Percentiles rank a stretch among this genome's conserved stretches.
phyloP scores from a whole-genome alignment of 35 echinoderm and acorn worm genomes.

The Apostichopus japonicus region DNA sequence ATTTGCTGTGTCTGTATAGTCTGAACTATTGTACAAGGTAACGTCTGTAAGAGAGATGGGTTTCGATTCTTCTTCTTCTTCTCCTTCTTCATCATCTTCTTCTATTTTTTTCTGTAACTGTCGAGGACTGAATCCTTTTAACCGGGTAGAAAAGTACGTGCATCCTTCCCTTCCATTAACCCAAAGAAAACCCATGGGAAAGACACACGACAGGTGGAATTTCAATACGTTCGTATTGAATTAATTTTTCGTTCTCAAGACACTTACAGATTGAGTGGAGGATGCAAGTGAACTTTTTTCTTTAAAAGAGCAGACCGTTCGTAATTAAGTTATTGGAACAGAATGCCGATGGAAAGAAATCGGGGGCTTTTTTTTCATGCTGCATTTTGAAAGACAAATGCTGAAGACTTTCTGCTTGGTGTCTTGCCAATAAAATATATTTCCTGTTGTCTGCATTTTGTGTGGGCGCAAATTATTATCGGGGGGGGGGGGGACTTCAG shows the following conservation, averaged over 20 bases:
- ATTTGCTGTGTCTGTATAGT: no score
- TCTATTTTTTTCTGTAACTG: not conserved
- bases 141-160: not conserved
- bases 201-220: slow-evolving; percentile 6
- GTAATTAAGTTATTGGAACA: slow-evolving; percentile 5
- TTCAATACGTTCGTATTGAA: not conserved
- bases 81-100: not conserved
- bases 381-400: no score
- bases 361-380: not conserved
- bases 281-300: not conserved
- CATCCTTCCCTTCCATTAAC: slow-evolving; percentile 13
- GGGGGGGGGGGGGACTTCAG: no score
- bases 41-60: no score
- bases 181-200: not conserved
- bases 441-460: no score
- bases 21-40: no score
- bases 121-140: not conserved
- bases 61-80: no score
- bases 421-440: no score
- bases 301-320: not conserved
- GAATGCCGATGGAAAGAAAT: not conserved
- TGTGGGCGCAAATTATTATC: no score
- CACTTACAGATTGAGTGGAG: not conserved
- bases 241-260: not conserved
- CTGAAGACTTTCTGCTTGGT: no score